These are phyloP conservation scores for Etheostoma cragini DNA, from an alignment of 2,113 vertebrate genomes.

Conservation along the genomic window DNA sequence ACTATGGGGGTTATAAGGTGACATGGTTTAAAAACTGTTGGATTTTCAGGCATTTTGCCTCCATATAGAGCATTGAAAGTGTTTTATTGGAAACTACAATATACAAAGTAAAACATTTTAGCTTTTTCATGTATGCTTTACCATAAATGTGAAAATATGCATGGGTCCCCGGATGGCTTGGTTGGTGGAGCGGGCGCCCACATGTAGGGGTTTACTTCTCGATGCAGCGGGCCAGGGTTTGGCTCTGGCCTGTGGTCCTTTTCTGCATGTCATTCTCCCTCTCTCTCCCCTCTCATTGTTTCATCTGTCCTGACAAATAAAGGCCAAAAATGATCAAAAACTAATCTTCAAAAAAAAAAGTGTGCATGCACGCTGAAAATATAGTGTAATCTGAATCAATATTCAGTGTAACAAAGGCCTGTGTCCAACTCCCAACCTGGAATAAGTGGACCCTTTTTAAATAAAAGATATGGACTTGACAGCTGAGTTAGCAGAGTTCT, in stretches of 20 bases:
- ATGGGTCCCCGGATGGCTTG: background rate
- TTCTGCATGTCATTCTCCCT: no score
- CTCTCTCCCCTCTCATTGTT: no score
- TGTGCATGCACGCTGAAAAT: background rate
- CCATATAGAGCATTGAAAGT: background rate
- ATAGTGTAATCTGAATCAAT: background rate
- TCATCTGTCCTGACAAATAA: no score
- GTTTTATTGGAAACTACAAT: slow-evolving; percentile 27
- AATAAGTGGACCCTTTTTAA: background rate
- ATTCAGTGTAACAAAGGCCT: background rate
- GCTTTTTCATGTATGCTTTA: background rate
- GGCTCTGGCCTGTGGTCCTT: no score
- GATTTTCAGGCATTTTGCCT: background rate
- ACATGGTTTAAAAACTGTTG: background rate
- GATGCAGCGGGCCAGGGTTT: no score
- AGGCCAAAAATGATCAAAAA: no score
- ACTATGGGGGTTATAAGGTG: background rate
- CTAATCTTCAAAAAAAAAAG: no score
- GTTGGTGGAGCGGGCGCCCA: no score
- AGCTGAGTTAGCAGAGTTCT: background rate
- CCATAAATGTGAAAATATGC: background rate
- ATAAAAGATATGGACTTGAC: background rate
- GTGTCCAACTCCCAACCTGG: background rate
- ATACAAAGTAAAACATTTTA: slow-evolving; percentile 21
- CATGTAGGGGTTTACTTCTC: no score